Conservation (phyloP, 2,797 vertebrate species). For the Steatocranus sp. region DNA sequence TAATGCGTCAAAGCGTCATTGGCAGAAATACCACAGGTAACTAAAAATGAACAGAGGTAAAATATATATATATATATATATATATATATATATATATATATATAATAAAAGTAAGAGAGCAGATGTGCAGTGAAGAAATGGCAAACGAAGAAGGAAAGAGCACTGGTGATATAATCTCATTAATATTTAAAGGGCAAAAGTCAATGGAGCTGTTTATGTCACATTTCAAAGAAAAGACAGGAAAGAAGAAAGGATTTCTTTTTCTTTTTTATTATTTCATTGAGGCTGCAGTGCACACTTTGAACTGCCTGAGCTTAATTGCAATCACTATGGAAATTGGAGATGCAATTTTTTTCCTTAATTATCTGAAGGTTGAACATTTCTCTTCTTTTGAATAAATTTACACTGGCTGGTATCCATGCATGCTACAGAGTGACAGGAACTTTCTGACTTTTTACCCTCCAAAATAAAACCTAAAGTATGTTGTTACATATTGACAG, state of each 20-base stretch:
- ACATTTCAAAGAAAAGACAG: background rate
- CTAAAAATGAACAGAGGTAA: background rate
- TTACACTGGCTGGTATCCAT: background rate
- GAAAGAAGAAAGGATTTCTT: background rate
- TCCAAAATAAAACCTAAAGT: background rate
- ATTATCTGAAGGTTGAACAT: background rate
- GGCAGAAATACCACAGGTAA: background rate
- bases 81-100: background rate
- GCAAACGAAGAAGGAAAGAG: background rate
- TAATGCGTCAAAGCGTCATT: background rate
- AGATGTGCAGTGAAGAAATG: background rate
- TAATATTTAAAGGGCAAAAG: slow-evolving; percentile 12
- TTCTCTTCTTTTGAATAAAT: background rate
- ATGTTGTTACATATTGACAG: too few relatives aligned
- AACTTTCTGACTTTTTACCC: background rate
- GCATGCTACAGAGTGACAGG: background rate
- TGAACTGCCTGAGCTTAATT: background rate
- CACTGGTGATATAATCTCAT: slow-evolving; percentile 7
- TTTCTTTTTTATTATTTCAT: background rate
- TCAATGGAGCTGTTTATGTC: slow-evolving; percentile 3
- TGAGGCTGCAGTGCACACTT: background rate
- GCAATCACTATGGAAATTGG: background rate
- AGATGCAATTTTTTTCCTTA: background rate
- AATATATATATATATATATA: too few relatives aligned
- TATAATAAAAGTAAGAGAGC: background rate